Evolutionary conservation across 92 coral and sea anemone genomes (phyloP).

Genomic region (Pocillopora grandis): DNA sequence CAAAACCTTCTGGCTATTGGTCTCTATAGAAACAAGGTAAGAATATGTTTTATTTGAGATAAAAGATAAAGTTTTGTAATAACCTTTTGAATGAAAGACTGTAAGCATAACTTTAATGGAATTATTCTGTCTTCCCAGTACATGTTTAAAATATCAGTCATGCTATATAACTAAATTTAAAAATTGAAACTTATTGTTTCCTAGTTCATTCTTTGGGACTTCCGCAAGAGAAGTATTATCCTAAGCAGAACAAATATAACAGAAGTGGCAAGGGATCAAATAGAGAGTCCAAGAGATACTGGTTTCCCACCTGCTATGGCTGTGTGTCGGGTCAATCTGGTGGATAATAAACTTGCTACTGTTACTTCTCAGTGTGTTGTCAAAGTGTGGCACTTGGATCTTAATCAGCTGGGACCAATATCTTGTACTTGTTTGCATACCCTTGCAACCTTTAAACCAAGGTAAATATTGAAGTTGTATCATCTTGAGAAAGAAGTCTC

Average conservation of each 20-base stretch:
- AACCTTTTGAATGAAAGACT: not conserved
- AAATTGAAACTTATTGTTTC: not conserved
- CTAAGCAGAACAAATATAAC: constrained; percentile 62
- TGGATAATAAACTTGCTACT: constrained; percentile 77
- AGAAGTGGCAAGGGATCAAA: constrained; percentile 28
- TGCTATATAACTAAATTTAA: no score
- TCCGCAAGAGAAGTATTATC: constrained; percentile 50
- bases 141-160: no score
- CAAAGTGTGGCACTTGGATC: constrained; percentile 78
- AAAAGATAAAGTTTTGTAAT: not conserved
- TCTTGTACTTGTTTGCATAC: constrained; percentile 75
- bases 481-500: no score
- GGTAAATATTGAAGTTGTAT: constrained; percentile 40
- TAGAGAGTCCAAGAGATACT: constrained; percentile 22
- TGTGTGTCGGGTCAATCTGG: constrained; percentile 75
- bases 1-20: constrained; percentile 73
- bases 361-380: constrained; percentile 83
- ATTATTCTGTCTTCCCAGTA: no score
- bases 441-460: constrained; percentile 78
- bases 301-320: constrained; percentile 45
- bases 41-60: not conserved
- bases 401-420: constrained; percentile 48
- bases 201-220: constrained; percentile 84
- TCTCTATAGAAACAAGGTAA: constrained; percentile 70
- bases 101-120: no score